Conservation (phyloP, 2,797 vertebrate genomes). For the Anas bahamensis region DNA sequence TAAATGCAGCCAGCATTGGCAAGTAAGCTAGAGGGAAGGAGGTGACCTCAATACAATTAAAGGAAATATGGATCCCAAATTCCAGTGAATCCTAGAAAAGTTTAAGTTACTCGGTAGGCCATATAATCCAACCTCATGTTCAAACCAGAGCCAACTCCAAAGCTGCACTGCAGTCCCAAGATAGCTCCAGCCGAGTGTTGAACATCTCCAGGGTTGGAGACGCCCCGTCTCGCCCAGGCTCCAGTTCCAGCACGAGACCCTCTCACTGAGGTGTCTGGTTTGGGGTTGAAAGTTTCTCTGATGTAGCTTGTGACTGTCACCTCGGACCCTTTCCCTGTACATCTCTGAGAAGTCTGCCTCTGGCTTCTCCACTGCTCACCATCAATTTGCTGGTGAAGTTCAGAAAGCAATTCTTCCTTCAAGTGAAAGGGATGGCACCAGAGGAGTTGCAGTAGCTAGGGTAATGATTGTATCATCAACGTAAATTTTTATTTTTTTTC, state of each 20-base stretch:
- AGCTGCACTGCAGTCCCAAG: rapidly evolving
- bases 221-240: background rate
- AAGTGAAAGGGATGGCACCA: background rate
- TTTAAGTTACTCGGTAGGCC: background rate
- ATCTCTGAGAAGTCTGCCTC: background rate
- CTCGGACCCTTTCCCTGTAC: rapidly evolving
- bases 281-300: background rate
- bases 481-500: background rate
- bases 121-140: background rate
- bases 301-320: background rate
- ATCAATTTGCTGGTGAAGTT: background rate
- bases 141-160: background rate
- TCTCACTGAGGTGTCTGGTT: background rate
- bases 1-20: background rate
- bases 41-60: background rate
- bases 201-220: background rate
- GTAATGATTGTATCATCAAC: background rate
- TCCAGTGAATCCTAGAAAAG: background rate
- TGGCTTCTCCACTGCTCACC: background rate
- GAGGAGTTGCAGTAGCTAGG: background rate
- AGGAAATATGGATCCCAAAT: background rate
- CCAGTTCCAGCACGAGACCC: background rate
- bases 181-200: background rate
- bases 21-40: background rate
- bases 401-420: background rate